Conservation (phyloP, 2,888 invertebrate genomes). For the Pachydiplax longipennis region DNA sequence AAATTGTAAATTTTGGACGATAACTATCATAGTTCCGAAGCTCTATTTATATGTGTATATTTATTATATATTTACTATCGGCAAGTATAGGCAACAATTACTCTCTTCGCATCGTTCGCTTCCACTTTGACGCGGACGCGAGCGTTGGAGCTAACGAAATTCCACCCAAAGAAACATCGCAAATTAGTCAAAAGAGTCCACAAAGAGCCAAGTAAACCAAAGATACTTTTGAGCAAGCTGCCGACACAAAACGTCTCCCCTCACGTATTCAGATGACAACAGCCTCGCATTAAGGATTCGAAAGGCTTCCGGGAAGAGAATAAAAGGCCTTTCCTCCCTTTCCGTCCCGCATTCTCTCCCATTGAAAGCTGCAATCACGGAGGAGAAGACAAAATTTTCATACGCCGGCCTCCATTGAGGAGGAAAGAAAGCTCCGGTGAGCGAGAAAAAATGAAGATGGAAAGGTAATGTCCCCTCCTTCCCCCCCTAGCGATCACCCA, state of each 20-base stretch:
- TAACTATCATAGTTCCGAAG: too few relatives aligned
- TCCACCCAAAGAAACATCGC: too few relatives aligned
- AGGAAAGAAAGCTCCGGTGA: not conserved
- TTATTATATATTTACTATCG: too few relatives aligned
- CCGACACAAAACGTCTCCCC: not conserved
- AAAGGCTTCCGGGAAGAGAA: not conserved
- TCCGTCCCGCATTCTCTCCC: not conserved
- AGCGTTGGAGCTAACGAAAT: too few relatives aligned
- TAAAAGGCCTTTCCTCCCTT: not conserved
- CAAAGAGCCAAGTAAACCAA: not conserved
- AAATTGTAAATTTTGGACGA: too few relatives aligned
- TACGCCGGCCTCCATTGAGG: not conserved
- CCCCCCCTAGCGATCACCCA: not conserved
- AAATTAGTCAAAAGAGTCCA: not conserved
- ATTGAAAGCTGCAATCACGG: not conserved
- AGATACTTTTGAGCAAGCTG: not conserved
- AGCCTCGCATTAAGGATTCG: not conserved
- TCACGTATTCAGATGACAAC: not conserved
- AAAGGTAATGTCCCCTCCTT: not conserved
- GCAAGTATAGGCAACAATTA: too few relatives aligned
- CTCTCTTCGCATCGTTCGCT: too few relatives aligned
- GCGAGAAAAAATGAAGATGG: not conserved
- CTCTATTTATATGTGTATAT: too few relatives aligned
- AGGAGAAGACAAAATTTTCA: not conserved
- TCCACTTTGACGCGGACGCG: too few relatives aligned